Base-by-base conservation (phyloP, 2,113 vertebrate genomes). In the Pongo abelii region DNA sequence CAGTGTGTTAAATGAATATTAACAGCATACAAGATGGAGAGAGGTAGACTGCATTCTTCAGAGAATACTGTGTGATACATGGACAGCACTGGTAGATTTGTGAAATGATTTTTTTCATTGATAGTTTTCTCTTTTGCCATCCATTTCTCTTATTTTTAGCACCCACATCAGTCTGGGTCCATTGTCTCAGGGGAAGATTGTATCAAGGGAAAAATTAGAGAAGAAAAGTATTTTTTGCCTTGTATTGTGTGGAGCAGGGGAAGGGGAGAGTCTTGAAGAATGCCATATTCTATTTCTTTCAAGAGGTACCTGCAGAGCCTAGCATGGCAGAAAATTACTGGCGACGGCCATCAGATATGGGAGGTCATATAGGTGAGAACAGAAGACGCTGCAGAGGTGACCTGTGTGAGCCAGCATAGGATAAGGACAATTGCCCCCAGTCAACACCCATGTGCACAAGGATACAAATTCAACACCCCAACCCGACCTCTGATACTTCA, bases 201-300 rank as follows among this genome's bases (percentile, higher is more conserved):
- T 9, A 17, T 48, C 12, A 27, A 59, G 52, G 40, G 55, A 8
- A 16, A 50, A 38, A 52, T 17, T n/a, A n/a, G 84, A 52, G 32
- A 2, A 69, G 35, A 69, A 18, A 38, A 35, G 22, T 20, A 17
- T 2, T 20, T 64, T 43, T 14, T 35, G 55, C 8, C 18, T 6
- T 64, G 55, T n/a, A 13, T 13, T 61, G 20, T 46, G 13, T 74
- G 17, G 14, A 52, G 14, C 32, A 16, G 23, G 25, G 30, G 35
- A 4, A 0, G 2, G 13, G 59, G 1, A 61, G 10, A 5, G 16
- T n/a, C 20, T 27, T 8, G 64, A 4, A 38, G 23, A 30, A 38
- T 8, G 11, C 4, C 17, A 17, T 4, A 14, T 14, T 46, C 27
- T 55, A 0, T 9, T 35, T 46, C 46, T n/a, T 18, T 30, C 16